A percentile compares a stretch with the other conserved stretches of the same genome.
Conservation (phyloP, 2,797 vertebrate genomes). For the Pipistrellus nathusii region DNA sequence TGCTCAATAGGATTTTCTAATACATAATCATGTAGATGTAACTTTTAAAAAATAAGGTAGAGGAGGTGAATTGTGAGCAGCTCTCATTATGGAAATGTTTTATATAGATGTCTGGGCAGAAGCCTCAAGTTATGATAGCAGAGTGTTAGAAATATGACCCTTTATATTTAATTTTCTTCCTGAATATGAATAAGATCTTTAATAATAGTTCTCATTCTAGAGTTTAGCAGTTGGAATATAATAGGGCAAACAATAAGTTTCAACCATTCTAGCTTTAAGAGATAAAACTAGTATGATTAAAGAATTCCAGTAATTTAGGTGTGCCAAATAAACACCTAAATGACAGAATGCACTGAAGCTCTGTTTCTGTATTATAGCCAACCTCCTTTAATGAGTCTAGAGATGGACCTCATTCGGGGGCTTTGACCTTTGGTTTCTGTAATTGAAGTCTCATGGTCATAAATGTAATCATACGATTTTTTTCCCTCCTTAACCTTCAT, state of each 20-base stretch:
- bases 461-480: slow-evolving; percentile 62
- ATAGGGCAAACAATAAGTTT: not conserved
- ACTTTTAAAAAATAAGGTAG: slow-evolving; percentile 28
- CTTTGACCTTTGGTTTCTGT: slow-evolving; percentile 65
- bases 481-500: slow-evolving; percentile 69
- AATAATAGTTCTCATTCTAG: slow-evolving; percentile 56
- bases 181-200: slow-evolving; percentile 72
- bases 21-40: not conserved
- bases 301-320: slow-evolving; percentile 78
- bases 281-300: slow-evolving; percentile 71
- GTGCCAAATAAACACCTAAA: slow-evolving; percentile 77
- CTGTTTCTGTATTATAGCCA: slow-evolving; percentile 39
- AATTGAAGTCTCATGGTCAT: slow-evolving; percentile 76
- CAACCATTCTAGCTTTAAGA: slow-evolving; percentile 17
- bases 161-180: slow-evolving; percentile 70
- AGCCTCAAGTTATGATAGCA: not conserved
- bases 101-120: not conserved
- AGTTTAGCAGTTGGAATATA: slow-evolving; percentile 62
- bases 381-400: slow-evolving; percentile 56
- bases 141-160: not conserved
- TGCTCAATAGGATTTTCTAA: slow-evolving; percentile 62
- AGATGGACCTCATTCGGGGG: slow-evolving; percentile 53
- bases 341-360: slow-evolving; percentile 66
- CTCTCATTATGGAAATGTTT: slow-evolving; percentile 22
- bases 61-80: slow-evolving; percentile 5